Evolutionary conservation across 2,888 invertebrate species (phyloP).

Genomic region (Noctua janthina): DNA sequence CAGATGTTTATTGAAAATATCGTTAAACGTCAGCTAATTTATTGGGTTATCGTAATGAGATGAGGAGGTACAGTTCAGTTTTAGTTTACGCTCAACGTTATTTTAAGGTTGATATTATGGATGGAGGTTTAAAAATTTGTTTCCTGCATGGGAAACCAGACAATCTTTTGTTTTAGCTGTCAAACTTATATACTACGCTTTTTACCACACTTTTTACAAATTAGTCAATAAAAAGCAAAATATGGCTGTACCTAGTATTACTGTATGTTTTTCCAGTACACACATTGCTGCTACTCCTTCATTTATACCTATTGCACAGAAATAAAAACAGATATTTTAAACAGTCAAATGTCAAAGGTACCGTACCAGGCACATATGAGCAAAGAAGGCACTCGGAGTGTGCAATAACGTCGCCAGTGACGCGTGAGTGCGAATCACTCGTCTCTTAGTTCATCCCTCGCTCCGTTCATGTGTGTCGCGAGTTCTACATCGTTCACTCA

Average conservation of each 20-base stretch:
- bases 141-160: not conserved
- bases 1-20: conserved; percentile 13
- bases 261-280: not conserved
- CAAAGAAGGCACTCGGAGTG: conserved; percentile 30
- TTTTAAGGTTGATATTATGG: not conserved
- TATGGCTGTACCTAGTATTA: not conserved
- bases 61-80: not conserved
- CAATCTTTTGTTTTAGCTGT: not conserved
- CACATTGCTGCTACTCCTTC: not conserved
- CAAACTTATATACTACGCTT: not conserved
- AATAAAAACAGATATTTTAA: conserved; percentile 5
- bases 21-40: not conserved
- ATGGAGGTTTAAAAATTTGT: not conserved
- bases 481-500: conserved; percentile 52
- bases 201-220: not conserved
- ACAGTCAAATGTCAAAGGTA: conserved; percentile 40
- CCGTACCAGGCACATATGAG: conserved; percentile 17
- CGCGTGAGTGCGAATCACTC: conserved; percentile 58
- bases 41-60: conserved; percentile 9
- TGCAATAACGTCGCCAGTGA: conserved; percentile 52
- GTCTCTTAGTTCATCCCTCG: conserved; percentile 51
- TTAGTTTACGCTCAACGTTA: not conserved
- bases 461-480: conserved; percentile 58
- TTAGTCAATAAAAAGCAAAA: not conserved
- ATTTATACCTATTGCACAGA: not conserved